Percentiles rank a stretch among this genome's conserved stretches.
phyloP scores from a whole-genome alignment of 92 coral and sea anemone species.

The Zoanthus gigantus region DNA sequence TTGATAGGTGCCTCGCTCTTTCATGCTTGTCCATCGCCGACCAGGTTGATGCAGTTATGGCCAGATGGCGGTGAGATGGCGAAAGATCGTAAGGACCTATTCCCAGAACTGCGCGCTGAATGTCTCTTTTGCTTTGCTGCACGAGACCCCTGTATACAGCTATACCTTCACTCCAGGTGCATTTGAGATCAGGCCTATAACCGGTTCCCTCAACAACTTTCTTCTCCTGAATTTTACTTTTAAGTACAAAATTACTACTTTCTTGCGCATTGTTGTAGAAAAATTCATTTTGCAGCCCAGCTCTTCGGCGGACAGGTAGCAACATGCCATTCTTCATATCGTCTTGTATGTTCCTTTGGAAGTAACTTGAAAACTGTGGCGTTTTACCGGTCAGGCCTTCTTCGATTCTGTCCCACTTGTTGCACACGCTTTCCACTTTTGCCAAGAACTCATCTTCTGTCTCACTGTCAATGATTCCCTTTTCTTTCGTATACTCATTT shows the following conservation, averaged over 20 bases:
- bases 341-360: slow-evolving; percentile 44
- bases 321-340: slow-evolving; percentile 57
- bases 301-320: slow-evolving; percentile 36
- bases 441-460: slow-evolving; percentile 66
- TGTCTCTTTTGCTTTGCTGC: slow-evolving; percentile 34
- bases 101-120: slow-evolving; percentile 50
- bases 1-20: slow-evolving; percentile 44
- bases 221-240: slow-evolving; percentile 46
- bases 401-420: slow-evolving; percentile 67
- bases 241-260: slow-evolving; percentile 42
- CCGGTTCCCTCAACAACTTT: slow-evolving; percentile 51
- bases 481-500: slow-evolving; percentile 46
- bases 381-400: slow-evolving; percentile 15
- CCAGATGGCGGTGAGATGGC: slow-evolving; percentile 31
- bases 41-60: slow-evolving; percentile 18
- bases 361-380: slow-evolving; percentile 43
- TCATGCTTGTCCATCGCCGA: slow-evolving; percentile 31
- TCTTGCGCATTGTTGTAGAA: slow-evolving; percentile 59
- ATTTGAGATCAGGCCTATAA: slow-evolving; percentile 43
- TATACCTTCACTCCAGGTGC: slow-evolving; percentile 52
- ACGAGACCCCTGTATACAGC: slow-evolving; percentile 42
- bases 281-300: slow-evolving; percentile 50
- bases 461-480: slow-evolving; percentile 53
- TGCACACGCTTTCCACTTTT: slow-evolving; percentile 63
- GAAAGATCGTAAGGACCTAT: slow-evolving; percentile 46